Evolutionary conservation across 2,888 invertebrate species (phyloP).

Genomic region (Latheticus oryzae): DNA sequence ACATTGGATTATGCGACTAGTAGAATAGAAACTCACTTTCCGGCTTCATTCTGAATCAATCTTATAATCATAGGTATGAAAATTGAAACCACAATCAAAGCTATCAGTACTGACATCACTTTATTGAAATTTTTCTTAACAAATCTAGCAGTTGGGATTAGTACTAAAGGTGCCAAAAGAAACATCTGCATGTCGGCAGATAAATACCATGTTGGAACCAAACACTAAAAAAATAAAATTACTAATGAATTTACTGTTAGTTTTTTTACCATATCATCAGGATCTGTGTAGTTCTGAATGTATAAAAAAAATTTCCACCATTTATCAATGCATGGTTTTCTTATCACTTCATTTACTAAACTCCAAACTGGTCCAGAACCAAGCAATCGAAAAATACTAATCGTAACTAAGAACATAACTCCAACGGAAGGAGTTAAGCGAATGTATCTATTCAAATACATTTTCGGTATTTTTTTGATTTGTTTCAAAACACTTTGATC

Average conservation of each 20-base stretch:
- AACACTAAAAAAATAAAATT: conserved; percentile 58
- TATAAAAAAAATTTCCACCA: conserved; percentile 65
- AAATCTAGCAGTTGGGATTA: conserved; percentile 54
- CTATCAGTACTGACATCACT: conserved; percentile 44
- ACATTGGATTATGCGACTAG: too few species aligned
- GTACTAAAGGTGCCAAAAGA: conserved; percentile 56
- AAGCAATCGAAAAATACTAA: conserved; percentile 62
- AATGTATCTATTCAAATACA: conserved; percentile 43
- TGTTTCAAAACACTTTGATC: conserved; percentile 15
- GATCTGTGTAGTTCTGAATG: conserved; percentile 61
- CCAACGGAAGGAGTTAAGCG: conserved; percentile 61
- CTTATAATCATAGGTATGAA: conserved; percentile 21
- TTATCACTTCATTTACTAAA: conserved; percentile 16
- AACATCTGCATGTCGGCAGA: conserved; percentile 62
- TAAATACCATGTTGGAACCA: conserved; percentile 60
- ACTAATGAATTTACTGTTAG: background rate
- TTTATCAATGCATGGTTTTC: conserved; percentile 53
- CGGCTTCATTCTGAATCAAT: conserved; percentile 3
- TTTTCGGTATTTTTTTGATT: conserved; percentile 35
- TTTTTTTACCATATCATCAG: conserved; percentile 47
- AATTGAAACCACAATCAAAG: conserved; percentile 15
- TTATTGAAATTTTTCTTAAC: conserved; percentile 45
- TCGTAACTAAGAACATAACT: conserved; percentile 61
- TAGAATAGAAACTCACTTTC: conserved; percentile 15
- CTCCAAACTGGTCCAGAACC: conserved; percentile 65